A percentile compares a stretch with the other conserved stretches of the same genome.
Evolutionary conservation across 1,140 invertebrate species (phyloP).

Genomic region (Hydropsyche tenuis): DNA sequence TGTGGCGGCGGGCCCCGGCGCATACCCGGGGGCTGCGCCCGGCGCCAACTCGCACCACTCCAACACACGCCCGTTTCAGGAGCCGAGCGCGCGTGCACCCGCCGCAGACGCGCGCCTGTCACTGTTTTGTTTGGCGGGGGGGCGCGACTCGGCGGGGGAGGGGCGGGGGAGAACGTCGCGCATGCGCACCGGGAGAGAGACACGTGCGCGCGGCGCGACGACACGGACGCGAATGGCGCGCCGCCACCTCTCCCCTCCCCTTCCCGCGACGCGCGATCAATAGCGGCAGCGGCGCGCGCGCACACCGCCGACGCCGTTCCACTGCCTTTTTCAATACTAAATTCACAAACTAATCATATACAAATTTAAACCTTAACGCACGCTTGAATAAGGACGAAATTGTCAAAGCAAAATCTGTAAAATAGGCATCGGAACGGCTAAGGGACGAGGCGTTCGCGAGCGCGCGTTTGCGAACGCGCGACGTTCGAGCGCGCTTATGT

Average conservation of each 20-base stretch:
- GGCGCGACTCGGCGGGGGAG: not conserved
- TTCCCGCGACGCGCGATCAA: not conserved
- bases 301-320: too few species aligned
- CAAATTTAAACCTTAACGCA: too few species aligned
- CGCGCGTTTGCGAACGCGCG: too few species aligned
- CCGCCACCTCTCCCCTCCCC: conserved; percentile 4
- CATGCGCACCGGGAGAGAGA: not conserved
- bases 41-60: conserved; percentile 9
- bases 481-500: not conserved
- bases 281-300: not conserved
- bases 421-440: too few species aligned
- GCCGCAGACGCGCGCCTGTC: not conserved
- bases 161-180: not conserved
- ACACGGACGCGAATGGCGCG: not conserved
- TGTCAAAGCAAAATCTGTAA: too few species aligned
- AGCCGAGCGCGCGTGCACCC: not conserved
- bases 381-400: too few species aligned
- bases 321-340: too few species aligned
- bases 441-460: too few species aligned
- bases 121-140: conserved; percentile 22
- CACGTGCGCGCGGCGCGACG: conserved; percentile 2
- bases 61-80: not conserved
- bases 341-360: too few species aligned
- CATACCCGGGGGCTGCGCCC: conserved; percentile 13
- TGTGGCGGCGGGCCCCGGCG: conserved; percentile 7